A percentile compares a stretch with the other conserved stretches of the same genome.
Evolutionary conservation across 53 echinoderm and acorn worm species (phyloP).

Genomic region (Astropecten irregularis): DNA sequence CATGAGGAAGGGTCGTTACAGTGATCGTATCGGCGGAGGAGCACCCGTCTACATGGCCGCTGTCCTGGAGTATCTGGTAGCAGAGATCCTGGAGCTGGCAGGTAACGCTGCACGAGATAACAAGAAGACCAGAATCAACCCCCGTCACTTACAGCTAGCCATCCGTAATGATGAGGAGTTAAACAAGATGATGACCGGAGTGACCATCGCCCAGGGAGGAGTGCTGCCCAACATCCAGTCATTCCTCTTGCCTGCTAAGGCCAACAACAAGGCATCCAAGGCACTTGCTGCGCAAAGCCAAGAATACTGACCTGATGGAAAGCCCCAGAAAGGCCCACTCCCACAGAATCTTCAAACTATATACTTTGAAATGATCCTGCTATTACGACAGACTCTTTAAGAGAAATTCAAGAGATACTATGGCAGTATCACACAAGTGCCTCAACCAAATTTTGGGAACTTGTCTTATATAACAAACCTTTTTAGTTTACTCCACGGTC

Average conservation of each 20-base stretch:
- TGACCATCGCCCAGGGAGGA: constrained; percentile 89
- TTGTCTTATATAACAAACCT: no score
- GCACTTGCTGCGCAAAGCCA: constrained; percentile 48
- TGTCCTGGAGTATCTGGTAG: constrained; percentile 71
- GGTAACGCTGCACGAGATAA: constrained; percentile 90
- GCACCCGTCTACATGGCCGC: constrained; percentile 76
- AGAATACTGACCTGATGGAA: constrained; percentile 13
- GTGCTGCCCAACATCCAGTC: constrained; percentile 91
- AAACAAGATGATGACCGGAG: constrained; percentile 73
- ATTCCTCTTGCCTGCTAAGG: constrained; percentile 76
- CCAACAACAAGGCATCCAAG: constrained; percentile 22
- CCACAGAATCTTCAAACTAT: no score
- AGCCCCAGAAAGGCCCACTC: no score
- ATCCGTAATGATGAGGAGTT: constrained; percentile 87
- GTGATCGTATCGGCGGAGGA: constrained; percentile 69
- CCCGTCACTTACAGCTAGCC: constrained; percentile 80
- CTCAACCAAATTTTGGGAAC: no score
- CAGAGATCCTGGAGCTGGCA: constrained; percentile 83
- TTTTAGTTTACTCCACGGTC: no score
- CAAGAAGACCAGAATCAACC: constrained; percentile 83
- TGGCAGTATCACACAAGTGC: no score
- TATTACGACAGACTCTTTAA: not conserved
- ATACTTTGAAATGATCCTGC: not conserved
- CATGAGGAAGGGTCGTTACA: constrained; percentile 57
- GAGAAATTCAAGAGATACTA: no score